These are phyloP conservation scores for Cirrhinus mrigala DNA, from an alignment of 2,797 vertebrate species.

Conservation along the genomic window DNA sequence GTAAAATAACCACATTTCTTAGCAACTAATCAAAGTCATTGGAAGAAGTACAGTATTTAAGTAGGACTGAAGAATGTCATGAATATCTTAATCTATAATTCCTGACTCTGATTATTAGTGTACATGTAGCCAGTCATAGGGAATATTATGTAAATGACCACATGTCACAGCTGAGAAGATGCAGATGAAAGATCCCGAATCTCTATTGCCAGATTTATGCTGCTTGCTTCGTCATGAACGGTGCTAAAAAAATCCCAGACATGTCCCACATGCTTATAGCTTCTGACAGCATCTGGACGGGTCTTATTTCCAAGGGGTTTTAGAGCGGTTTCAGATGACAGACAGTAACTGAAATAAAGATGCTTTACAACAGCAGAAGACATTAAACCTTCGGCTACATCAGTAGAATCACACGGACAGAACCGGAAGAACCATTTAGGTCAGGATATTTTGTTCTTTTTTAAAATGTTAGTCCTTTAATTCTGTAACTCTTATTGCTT, in stretches of 20 bases:
- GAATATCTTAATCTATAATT: background rate
- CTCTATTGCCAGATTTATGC: background rate
- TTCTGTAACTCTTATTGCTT: background rate
- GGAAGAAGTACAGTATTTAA: background rate
- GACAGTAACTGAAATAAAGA: constrained; percentile 13
- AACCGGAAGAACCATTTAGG: background rate
- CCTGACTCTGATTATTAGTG: background rate
- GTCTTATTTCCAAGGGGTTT: constrained; percentile 13
- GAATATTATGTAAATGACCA: background rate
- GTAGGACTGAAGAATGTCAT: background rate
- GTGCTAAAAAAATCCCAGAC: background rate
- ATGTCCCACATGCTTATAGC: background rate
- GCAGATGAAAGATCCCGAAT: background rate
- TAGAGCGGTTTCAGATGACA: background rate
- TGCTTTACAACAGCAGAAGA: background rate
- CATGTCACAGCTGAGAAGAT: background rate
- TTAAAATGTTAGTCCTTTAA: background rate
- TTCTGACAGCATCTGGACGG: background rate
- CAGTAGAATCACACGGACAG: background rate
- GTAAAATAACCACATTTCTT: background rate
- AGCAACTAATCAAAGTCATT: background rate
- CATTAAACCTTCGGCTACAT: background rate
- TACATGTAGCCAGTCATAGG: background rate
- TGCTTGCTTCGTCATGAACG: background rate
- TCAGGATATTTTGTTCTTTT: background rate